Evolutionary conservation across 2,888 invertebrate genomes (phyloP), one percentile per base, ranked within the genome.

Genomic region (Drosophila multiciliata): DNA sequence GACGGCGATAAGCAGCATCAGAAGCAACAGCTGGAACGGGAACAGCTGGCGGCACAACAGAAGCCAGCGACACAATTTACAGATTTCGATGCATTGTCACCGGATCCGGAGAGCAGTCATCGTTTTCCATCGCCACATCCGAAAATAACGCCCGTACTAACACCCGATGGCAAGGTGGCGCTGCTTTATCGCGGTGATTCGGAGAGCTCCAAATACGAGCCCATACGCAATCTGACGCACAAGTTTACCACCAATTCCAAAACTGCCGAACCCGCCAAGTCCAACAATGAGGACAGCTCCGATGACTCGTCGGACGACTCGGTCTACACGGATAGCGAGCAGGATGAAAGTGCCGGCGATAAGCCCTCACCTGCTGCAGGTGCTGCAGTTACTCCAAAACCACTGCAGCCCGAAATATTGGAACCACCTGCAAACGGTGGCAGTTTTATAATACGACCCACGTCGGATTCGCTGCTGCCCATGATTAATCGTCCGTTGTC

Each of bases 121-220:
- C 92, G 92, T 90, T 91, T 93, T 84, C 90, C 92, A 83, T 91
- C 92, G 81, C 91, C 91, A 81, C 92, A 92, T 90, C 92, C 92
- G 57, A 93, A 93, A 91, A 93, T 93, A 74, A 93, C 93, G 74
- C 93, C 93, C 42, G 93, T 93, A 66, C 90, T 93, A 85, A 93
- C 93, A 75, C 91, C 93, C 80, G 93, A 93, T 92, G 93, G 93
- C 87, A 93, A 93, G 91, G 93, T 93, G 89, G 93, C 93, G 73
- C 91, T 93, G 86, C 92, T 93, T 83, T 93, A 93, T 83, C 93
- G 93, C 67, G 93, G 93, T 79, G 93, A 92, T 85, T 93, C 93
- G 73, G 93, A 93, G 87, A 92, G 91, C 77, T 91, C 93, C 58
- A 93, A 93, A 85, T 93, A 93, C 82, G 93, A 93, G 84, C 93